Evolutionary conservation across 2,113 vertebrate species (phyloP), one percentile per base, ranked within the genome.

Genomic region (Dendropsophus ebraccatus): DNA sequence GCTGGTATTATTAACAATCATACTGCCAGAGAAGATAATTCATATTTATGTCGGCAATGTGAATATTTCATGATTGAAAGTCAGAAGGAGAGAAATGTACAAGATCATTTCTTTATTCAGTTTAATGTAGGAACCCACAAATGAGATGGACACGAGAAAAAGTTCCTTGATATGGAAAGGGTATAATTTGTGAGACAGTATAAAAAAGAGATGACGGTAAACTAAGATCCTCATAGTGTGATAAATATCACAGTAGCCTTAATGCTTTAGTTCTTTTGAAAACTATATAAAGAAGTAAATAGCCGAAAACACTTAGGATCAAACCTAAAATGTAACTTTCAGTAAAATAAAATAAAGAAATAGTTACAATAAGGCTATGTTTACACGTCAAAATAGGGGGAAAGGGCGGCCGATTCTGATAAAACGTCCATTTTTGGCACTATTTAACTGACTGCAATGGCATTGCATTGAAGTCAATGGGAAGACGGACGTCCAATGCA

Each of bases 21-120:
- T 54, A 35, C 73, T 88, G n/a, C 50, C 88, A 77, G 75, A 90
- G 87, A 89, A 90, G 85, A 81, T 74, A 88, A 91, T 91, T 90
- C 91, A 90, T 91, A 88, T 75, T 82, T 74, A 83, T 41, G 76
- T 70, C 58, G 89, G 74, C 86, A 80, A 58, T 87, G 80, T 82
- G 62, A 35, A 69, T 73, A 82, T 77, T 82, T 88, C 87, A 88
- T 90, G 79, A 89, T 88, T 67, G 84, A 60, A 56, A 86, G 10
- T 69, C 84, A 78, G 16, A 54, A 30, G 8, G n/a, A 52, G 14
- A 76, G n/a, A 77, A 77, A 52, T 32, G 14, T 30, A 77, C 47
- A 52, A 32, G 50, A 77, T 52, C 9, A 52, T 21, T 50, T 77
- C 49, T 62, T 80, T 60, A 80, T 41, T 60, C 35, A 37, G 19